Evolutionary conservation across 2,888 invertebrate species (phyloP).

Genomic region (Hydropsyche betteni): DNA sequence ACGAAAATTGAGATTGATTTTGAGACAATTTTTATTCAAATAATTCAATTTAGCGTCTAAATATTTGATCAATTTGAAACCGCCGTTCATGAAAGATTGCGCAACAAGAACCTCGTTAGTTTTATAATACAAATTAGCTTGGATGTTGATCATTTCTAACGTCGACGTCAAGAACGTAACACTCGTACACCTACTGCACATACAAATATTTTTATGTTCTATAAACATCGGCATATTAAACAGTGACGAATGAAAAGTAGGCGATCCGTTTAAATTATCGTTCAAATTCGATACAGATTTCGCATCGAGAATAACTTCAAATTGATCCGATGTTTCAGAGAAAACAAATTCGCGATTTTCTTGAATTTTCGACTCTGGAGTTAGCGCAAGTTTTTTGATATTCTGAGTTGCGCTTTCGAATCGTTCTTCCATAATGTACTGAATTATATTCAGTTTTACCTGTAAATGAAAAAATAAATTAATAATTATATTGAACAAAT

Average conservation of each 20-base stretch:
- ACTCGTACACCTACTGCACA: constrained; percentile 46
- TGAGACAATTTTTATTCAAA: constrained; percentile 21
- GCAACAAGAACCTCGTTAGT: constrained; percentile 42
- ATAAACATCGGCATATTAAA: constrained; percentile 45
- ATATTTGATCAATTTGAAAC: constrained; percentile 43
- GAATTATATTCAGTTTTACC: constrained; percentile 49
- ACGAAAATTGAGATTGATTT: not conserved
- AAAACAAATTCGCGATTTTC: not conserved
- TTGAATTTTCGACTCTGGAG: no score
- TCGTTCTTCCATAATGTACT: constrained; percentile 47
- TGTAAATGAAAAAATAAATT: constrained; percentile 36
- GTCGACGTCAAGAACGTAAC: constrained; percentile 38
- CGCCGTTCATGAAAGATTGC: constrained; percentile 44
- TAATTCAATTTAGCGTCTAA: constrained; percentile 38
- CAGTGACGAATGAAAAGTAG: constrained; percentile 45
- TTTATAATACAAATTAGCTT: constrained; percentile 46
- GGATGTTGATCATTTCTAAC: constrained; percentile 35
- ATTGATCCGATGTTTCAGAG: constrained; percentile 31
- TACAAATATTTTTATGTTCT: constrained; percentile 42
- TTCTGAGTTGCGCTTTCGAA: constrained; percentile 11
- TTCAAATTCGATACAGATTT: not conserved
- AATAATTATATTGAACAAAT: not conserved
- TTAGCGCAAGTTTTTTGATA: not conserved
- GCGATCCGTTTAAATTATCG: constrained; percentile 45
- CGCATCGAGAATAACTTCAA: constrained; percentile 49